Conservation (phyloP, 2,113 vertebrate species). For the Clinocottus analis region DNA sequence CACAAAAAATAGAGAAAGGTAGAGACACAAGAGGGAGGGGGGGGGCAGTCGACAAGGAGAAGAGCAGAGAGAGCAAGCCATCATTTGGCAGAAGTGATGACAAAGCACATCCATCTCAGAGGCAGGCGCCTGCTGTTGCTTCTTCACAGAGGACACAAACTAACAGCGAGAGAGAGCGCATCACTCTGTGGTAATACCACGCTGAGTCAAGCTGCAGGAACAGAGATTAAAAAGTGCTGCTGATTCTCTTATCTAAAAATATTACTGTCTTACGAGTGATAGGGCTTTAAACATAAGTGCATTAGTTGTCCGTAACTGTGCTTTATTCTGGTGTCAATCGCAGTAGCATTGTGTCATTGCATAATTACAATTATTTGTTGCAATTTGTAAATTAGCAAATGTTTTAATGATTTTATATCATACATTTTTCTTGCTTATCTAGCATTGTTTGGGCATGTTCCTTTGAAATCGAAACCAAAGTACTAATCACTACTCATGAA, state of each 20-base stretch:
- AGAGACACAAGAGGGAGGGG: background rate
- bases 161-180: constrained; percentile 8
- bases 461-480: constrained; percentile 10
- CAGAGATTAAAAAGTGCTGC: constrained; percentile 6
- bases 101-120: constrained; percentile 74
- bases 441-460: background rate
- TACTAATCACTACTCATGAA: background rate
- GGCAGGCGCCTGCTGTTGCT: constrained; percentile 75
- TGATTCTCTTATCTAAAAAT: constrained; percentile 45
- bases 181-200: constrained; percentile 37
- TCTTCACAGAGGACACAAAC: constrained; percentile 65
- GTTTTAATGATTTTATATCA: constrained; percentile 10
- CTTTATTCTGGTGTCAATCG: constrained; percentile 14
- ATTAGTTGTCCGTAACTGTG: constrained; percentile 38
- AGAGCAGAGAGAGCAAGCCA: constrained; percentile 36
- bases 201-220: constrained; percentile 8
- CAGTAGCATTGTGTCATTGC: constrained; percentile 16
- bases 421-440: constrained; percentile 5
- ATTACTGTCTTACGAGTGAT: constrained; percentile 20
- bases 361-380: constrained; percentile 1
- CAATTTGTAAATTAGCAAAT: constrained; percentile 1
- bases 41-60: background rate
- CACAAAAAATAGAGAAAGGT: background rate
- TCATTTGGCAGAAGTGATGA: constrained; percentile 77
- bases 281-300: constrained; percentile 10